These are phyloP conservation scores for Catajapyx aquilonaris DNA, from an alignment of 1,140 invertebrate genomes.

Conservation along the genomic window DNA sequence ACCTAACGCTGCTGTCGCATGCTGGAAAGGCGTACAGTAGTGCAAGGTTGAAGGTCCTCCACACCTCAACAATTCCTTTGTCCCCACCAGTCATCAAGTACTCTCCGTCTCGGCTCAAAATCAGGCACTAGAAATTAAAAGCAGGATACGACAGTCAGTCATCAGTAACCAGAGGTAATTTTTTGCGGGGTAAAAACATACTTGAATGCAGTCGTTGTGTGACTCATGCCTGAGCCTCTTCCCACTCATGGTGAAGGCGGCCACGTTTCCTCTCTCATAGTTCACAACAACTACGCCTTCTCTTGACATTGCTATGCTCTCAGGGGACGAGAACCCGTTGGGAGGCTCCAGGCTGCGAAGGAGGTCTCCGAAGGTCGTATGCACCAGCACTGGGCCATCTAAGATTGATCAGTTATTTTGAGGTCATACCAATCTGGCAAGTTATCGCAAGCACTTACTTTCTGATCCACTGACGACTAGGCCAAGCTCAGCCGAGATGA, in stretches of 20 bases:
- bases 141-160: no score
- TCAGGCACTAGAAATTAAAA: slow-evolving; percentile 85
- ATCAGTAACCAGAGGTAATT: no score
- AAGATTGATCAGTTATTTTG: slow-evolving; percentile 8
- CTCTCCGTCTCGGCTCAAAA: slow-evolving; percentile 90
- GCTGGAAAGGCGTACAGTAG: slow-evolving; percentile 92
- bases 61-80: slow-evolving; percentile 91
- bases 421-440: background rate
- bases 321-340: slow-evolving; percentile 55
- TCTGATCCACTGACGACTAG: slow-evolving; percentile 86
- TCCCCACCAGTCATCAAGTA: slow-evolving; percentile 93
- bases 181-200: no score
- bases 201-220: slow-evolving; percentile 88
- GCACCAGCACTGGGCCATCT: slow-evolving; percentile 90
- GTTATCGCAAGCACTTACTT: slow-evolving; percentile 31
- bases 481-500: slow-evolving; percentile 92
- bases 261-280: slow-evolving; percentile 76
- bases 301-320: slow-evolving; percentile 76
- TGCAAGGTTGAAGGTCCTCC: slow-evolving; percentile 91
- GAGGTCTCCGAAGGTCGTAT: slow-evolving; percentile 96
- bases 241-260: slow-evolving; percentile 83
- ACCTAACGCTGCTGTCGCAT: slow-evolving; percentile 80
- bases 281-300: slow-evolving; percentile 93
- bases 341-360: slow-evolving; percentile 71
- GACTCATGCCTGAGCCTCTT: slow-evolving; percentile 65